Evolutionary conservation across 2,888 invertebrate genomes (phyloP), one percentile per base, ranked within the genome.

Genomic region (Pimpla rufipes): DNA sequence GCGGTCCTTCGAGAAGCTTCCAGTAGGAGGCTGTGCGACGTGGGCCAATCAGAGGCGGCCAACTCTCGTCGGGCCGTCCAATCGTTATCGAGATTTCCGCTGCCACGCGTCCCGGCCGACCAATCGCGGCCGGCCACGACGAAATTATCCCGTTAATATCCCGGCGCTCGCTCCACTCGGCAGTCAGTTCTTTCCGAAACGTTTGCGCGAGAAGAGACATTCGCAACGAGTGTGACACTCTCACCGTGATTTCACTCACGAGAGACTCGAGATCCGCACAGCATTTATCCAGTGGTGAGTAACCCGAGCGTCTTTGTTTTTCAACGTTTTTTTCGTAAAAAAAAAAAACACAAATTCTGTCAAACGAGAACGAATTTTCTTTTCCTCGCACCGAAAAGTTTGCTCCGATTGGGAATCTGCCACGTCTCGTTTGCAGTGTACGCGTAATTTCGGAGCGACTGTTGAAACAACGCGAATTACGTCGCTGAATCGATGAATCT

Each of bases 41-140:
- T 96, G 96, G 95, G 95, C 96, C 96, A 96, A 96, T 96, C 85
- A 89, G 64, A 88, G 87, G 40, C 59, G 91, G 95, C 95, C 96
- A 95, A 95, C 95, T 95, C 94, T 93, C 88, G 93, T 88, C 42
- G 90, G 88, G 86, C 90, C 81, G 83, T 90, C 95, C 95, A 96
- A 96, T 95, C 91, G 89, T 10, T 88, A 89, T 89, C 67, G 90
- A 92, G 93, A 79, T 88, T 92, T 91, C 91, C 89, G 87, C 87
- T 90, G 82, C 85, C 84, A 85, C 88, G 93, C 90, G 88, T 90
- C 88, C 16, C 89, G 88, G 87, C 89, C 84, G 85, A 91, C 96
- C 96, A 96, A 96, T 96, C 93, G 90, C 35, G 89, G 90, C 89
- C 73, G 93, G 94, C 94, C 96, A 96, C 96, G 96, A 95, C 94